phyloP scores from a whole-genome alignment of 1,140 invertebrate species.

The Aphaenogaster rudis region DNA sequence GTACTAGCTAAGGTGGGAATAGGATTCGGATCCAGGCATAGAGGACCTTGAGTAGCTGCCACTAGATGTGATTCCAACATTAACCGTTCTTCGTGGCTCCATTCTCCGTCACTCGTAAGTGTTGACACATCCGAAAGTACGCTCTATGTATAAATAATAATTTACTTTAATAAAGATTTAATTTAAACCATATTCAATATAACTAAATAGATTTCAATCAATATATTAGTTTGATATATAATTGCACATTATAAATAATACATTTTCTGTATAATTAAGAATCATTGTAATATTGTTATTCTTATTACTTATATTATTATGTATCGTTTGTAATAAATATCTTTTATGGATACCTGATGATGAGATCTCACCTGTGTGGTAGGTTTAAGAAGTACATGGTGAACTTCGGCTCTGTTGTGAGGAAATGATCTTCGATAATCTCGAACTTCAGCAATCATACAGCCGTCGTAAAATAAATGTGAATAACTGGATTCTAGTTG shows the following conservation, averaged over 20 bases:
- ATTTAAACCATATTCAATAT: slow-evolving; percentile 17
- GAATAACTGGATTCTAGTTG: slow-evolving; percentile 93
- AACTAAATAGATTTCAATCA: background rate
- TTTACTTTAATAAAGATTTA: slow-evolving; percentile 5
- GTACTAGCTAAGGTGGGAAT: slow-evolving; percentile 92
- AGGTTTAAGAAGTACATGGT: slow-evolving; percentile 95
- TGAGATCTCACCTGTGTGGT: slow-evolving; percentile 91
- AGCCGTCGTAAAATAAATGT: slow-evolving; percentile 96
- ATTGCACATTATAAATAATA: background rate
- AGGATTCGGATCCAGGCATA: slow-evolving; percentile 95
- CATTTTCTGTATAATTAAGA: background rate
- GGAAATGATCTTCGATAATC: slow-evolving; percentile 94
- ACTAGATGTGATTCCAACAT: slow-evolving; percentile 94
- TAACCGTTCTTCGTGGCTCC: slow-evolving; percentile 93
- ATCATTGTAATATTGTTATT: background rate
- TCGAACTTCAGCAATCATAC: slow-evolving; percentile 96
- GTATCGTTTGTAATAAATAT: background rate
- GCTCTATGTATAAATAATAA: slow-evolving; percentile 87
- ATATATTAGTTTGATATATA: background rate
- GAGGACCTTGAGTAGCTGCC: slow-evolving; percentile 93
- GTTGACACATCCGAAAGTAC: slow-evolving; percentile 92
- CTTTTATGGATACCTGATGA: background rate
- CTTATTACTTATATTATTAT: background rate
- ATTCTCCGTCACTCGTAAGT: slow-evolving; percentile 90
- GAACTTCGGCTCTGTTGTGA: slow-evolving; percentile 89